Evolutionary conservation across 2,113 vertebrate species (phyloP).

Genomic region (Semnornis frantzii): DNA sequence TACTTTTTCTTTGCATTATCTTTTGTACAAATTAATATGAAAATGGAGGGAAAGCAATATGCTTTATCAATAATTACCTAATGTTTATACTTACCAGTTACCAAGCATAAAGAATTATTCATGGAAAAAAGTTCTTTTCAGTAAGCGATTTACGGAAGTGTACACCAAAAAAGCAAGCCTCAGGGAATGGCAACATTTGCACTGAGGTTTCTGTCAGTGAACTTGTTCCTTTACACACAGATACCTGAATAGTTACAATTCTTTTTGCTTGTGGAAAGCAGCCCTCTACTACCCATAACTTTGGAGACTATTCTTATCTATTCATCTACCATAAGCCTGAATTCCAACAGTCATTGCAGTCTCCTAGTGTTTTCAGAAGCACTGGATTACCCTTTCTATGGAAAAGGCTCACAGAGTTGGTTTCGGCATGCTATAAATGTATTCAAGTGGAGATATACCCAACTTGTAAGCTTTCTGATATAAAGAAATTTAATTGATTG

Average conservation of each 20-base stretch:
- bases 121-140: not conserved
- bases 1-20: not conserved
- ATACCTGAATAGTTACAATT: not conserved
- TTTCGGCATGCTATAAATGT: not conserved
- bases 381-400: not conserved
- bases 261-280: not conserved
- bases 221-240: not conserved
- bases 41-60: not conserved
- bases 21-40: not conserved
- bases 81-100: not conserved
- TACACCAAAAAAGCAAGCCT: not conserved
- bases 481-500: not conserved
- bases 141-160: not conserved
- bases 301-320: not conserved
- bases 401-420: not conserved
- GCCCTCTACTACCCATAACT: not conserved
- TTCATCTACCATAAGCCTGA: not conserved
- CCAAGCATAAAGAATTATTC: not conserved
- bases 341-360: not conserved
- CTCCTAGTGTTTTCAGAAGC: not conserved
- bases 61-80: not conserved
- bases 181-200: not conserved
- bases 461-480: not conserved
- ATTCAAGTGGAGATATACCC: not conserved
- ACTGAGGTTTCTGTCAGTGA: not conserved